Evolutionary conservation across 2,888 invertebrate genomes (phyloP).

Genomic region (Mongoloraphidia duomilia): DNA sequence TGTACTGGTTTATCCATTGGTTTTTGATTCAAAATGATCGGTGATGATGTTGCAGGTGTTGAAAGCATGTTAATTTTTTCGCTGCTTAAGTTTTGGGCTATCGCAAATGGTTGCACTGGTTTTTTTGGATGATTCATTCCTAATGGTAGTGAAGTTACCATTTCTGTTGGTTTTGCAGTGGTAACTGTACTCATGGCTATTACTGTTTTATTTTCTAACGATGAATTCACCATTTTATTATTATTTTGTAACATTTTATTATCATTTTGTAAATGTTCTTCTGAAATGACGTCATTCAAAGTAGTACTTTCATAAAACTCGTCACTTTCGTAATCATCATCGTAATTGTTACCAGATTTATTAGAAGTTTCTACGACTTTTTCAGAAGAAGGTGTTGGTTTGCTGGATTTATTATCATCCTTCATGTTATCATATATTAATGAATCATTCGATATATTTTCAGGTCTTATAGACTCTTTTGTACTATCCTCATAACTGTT

Average conservation of each 20-base stretch:
- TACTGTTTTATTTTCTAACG: slow-evolving; percentile 5
- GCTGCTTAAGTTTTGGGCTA: no score
- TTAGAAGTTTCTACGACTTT: no score
- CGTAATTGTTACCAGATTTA: slow-evolving; percentile 15
- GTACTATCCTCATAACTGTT: no score
- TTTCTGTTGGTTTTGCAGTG: slow-evolving; percentile 12
- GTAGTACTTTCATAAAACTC: slow-evolving; percentile 21
- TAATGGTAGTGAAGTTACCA: slow-evolving; percentile 29
- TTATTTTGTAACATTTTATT: no score
- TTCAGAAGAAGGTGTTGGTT: no score
- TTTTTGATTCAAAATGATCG: slow-evolving; percentile 25
- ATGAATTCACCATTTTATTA: no score
- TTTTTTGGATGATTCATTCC: slow-evolving; percentile 25
- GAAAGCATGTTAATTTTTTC: background rate
- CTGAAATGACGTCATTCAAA: slow-evolving; percentile 19
- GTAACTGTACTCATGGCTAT: slow-evolving; percentile 4
- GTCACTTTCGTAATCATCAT: slow-evolving; percentile 22
- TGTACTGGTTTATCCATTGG: slow-evolving; percentile 28
- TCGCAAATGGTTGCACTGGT: background rate
- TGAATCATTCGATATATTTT: no score
- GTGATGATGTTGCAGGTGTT: slow-evolving; percentile 3
- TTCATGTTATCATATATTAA: no score
- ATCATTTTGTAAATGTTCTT: background rate
- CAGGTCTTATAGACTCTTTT: no score
- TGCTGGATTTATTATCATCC: no score